These are phyloP conservation scores for Pogonocichla stellata DNA, from an alignment of 2,113 vertebrate genomes.

Conservation along the genomic window DNA sequence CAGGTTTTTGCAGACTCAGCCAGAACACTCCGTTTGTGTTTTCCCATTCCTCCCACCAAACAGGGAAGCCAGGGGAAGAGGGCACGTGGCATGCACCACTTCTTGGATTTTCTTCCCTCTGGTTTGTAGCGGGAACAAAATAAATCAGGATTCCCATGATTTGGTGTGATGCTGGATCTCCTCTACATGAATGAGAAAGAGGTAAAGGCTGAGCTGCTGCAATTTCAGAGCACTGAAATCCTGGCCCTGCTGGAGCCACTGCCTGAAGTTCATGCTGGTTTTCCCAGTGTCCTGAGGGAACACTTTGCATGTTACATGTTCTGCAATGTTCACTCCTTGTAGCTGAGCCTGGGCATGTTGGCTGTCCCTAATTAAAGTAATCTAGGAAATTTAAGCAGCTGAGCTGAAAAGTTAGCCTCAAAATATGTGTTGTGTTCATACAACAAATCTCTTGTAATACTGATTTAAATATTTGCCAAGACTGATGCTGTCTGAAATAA, in stretches of 20 bases:
- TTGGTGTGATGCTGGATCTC: not conserved
- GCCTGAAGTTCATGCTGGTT: not conserved
- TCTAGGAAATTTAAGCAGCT: not conserved
- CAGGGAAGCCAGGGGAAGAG: no score
- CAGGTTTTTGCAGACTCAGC: not conserved
- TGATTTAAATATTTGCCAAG: not conserved
- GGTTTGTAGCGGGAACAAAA: not conserved
- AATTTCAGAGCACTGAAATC: not conserved
- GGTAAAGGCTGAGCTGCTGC: not conserved
- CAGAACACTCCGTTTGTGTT: not conserved
- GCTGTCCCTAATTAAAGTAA: not conserved
- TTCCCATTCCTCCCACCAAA: not conserved
- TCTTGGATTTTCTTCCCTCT: not conserved
- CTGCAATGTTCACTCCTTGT: not conserved
- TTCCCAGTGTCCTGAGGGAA: not conserved
- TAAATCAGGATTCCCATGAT: no score
- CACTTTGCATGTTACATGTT: not conserved
- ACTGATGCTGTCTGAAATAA: not conserved
- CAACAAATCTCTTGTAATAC: not conserved
- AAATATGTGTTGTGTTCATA: not conserved
- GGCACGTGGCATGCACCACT: no score
- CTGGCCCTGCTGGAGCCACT: not conserved
- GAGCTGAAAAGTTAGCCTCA: not conserved
- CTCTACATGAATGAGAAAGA: rapidly evolving
- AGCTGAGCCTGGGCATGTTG: not conserved